Conservation (phyloP, 2,888 invertebrate species). For the Scrobipalpa atriplicella region DNA sequence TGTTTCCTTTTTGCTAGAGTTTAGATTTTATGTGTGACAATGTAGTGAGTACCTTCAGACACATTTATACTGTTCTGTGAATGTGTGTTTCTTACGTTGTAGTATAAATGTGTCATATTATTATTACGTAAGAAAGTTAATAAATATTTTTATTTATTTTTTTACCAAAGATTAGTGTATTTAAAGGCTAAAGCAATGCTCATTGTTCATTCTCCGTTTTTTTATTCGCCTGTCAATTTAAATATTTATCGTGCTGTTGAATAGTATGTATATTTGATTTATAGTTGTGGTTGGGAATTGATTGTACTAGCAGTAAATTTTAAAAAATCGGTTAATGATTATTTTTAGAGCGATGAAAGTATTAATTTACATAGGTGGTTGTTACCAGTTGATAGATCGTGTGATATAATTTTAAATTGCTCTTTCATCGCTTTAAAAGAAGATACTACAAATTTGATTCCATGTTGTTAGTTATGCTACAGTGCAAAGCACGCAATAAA, state of each 20-base stretch:
- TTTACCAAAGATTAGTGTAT: slow-evolving; percentile 22
- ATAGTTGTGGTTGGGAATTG: not conserved
- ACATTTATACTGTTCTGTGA: not conserved
- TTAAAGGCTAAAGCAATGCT: not conserved
- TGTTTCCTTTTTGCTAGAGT: not conserved
- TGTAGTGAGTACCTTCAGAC: slow-evolving; percentile 6
- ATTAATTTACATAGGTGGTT: not conserved
- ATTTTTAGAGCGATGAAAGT: not conserved
- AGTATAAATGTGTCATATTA: not conserved
- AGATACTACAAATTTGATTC: slow-evolving; percentile 18
- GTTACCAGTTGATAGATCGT: not conserved
- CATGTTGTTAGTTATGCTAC: not conserved
- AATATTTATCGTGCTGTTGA: not conserved
- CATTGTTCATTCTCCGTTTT: not conserved
- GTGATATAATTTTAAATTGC: slow-evolving; percentile 1
- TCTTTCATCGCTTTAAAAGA: not conserved
- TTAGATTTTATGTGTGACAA: not conserved
- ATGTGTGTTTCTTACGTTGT: not conserved
- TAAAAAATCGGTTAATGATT: too few relatives aligned
- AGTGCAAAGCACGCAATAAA: slow-evolving; percentile 32
- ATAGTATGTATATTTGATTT: not conserved
- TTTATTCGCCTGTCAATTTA: slow-evolving; percentile 13
- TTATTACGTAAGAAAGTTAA: not conserved
- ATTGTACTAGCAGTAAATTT: not conserved
- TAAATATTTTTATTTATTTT: not conserved